Conservation (phyloP, 2,113 vertebrate genomes). For the Pandion haliaetus region DNA sequence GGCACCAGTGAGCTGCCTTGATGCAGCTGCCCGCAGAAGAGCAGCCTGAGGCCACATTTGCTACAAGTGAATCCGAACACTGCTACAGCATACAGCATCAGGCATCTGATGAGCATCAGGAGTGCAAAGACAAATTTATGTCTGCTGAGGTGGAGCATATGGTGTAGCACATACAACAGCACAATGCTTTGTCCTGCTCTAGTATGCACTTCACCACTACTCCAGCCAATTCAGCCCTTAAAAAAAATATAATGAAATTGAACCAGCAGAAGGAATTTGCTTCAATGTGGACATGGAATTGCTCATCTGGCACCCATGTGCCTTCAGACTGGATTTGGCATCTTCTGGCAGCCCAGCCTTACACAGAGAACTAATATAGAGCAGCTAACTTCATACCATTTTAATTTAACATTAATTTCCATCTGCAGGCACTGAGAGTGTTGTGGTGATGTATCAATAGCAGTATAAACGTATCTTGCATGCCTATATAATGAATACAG, state of each 20-base stretch:
- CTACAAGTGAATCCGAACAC: fast-evolving
- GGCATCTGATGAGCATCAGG: neutral
- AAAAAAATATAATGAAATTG: neutral
- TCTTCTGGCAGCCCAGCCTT: neutral
- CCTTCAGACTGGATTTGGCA: neutral
- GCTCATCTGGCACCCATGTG: neutral
- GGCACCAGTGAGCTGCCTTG: neutral
- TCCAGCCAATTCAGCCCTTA: neutral
- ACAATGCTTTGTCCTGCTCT: neutral
- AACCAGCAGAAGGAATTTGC: neutral
- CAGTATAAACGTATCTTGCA: fast-evolving
- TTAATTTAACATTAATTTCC: neutral
- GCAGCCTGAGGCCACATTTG: neutral
- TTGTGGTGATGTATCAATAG: neutral
- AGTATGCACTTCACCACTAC: fast-evolving
- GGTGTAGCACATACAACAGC: neutral
- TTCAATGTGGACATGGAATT: neutral
- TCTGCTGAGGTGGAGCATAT: neutral
- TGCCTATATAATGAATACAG: neutral
- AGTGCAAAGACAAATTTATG: neutral
- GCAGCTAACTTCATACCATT: neutral
- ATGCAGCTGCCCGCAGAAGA: neutral
- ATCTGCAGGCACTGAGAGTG: neutral
- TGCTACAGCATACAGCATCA: neutral
- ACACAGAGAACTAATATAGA: neutral